These are phyloP conservation scores for Torymus auratus DNA, from an alignment of 2,888 invertebrate genomes.

Conservation along the genomic window DNA sequence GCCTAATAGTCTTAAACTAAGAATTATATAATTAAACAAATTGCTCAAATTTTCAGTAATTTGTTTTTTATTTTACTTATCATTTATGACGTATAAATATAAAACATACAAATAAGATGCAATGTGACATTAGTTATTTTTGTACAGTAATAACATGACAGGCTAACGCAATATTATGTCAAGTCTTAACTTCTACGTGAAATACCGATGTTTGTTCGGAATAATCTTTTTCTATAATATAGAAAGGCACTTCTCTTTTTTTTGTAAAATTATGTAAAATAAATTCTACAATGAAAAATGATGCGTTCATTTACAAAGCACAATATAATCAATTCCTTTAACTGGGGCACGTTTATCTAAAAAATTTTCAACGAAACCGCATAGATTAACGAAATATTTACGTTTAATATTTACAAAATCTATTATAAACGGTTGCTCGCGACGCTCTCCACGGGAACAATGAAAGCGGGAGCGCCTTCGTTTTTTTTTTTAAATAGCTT, in stretches of 20 bases:
- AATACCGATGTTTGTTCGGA: constrained; percentile 51
- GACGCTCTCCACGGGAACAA: constrained; percentile 27
- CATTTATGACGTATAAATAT: constrained; percentile 55
- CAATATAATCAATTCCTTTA: constrained; percentile 55
- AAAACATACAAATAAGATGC: constrained; percentile 50
- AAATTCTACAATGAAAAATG: constrained; percentile 58
- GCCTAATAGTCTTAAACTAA: constrained; percentile 29
- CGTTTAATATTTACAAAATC: constrained; percentile 59
- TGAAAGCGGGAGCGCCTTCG: constrained; percentile 34
- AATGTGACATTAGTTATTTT: constrained; percentile 56
- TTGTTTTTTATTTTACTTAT: constrained; percentile 52
- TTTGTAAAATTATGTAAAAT: constrained; percentile 58
- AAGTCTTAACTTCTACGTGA: constrained; percentile 48
- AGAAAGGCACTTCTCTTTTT: constrained; percentile 51
- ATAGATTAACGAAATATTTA: constrained; percentile 58
- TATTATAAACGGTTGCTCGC: constrained; percentile 46
- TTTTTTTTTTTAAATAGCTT: not conserved
- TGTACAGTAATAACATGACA: constrained; percentile 56
- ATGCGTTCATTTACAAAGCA: constrained; percentile 73
- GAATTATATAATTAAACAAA: constrained; percentile 24
- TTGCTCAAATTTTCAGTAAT: constrained; percentile 22
- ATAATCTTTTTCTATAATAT: constrained; percentile 55
- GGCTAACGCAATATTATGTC: constrained; percentile 49
- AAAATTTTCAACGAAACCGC: constrained; percentile 47
- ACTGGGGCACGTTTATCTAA: constrained; percentile 41